Percentiles rank a stretch among this genome's conserved stretches.
phyloP scores from a whole-genome alignment of 1,140 invertebrate genomes.

The Bombus impatiens region DNA sequence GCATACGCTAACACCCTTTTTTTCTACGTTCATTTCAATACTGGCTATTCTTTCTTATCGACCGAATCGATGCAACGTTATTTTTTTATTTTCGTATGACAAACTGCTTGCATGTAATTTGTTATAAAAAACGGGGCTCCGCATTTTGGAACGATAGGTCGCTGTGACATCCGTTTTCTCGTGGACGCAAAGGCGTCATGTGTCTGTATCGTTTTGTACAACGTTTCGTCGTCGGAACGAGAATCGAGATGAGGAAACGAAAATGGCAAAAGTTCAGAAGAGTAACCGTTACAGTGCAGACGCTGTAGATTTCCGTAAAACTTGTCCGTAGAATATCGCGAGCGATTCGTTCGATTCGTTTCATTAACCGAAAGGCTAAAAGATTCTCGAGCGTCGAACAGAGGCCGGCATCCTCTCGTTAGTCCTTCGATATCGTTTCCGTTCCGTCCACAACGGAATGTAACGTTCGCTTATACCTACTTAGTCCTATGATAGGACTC shows the following conservation, averaged over 20 bases:
- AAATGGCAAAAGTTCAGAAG: neutral
- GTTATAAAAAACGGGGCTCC: constrained; percentile 16
- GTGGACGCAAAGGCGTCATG: neutral
- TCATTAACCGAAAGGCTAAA: neutral
- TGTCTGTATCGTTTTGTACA: too few species aligned
- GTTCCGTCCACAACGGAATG: neutral
- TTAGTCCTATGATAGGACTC: neutral
- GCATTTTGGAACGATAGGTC: neutral
- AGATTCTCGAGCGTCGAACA: neutral
- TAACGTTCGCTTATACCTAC: neutral
- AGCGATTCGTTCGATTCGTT: neutral
- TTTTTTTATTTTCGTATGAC: neutral
- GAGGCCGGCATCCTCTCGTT: constrained; percentile 29
- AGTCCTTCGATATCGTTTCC: neutral
- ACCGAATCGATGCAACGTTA: neutral
- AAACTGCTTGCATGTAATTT: neutral
- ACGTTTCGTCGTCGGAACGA: neutral
- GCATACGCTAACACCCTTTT: constrained; percentile 16
- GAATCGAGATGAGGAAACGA: neutral
- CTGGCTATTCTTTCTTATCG: neutral
- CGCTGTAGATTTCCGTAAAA: neutral
- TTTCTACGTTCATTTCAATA: constrained; percentile 24
- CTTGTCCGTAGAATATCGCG: neutral
- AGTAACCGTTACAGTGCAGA: neutral
- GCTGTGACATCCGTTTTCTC: neutral